Base-by-base conservation (phyloP, 2,113 vertebrate species). In the Centropristis striata region DNA sequence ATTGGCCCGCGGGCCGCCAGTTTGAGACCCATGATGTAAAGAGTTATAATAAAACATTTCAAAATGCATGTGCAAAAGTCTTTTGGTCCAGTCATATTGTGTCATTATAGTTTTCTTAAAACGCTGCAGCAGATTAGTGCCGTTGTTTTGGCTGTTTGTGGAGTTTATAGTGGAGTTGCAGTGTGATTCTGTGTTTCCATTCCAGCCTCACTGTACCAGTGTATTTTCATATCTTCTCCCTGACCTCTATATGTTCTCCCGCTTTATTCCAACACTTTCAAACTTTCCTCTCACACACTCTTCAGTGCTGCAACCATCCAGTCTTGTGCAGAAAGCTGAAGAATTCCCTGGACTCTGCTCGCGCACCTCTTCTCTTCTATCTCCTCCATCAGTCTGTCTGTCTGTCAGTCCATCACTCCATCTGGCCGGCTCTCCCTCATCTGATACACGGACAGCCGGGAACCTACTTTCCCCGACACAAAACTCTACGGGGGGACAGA, bases 401-500 rank as follows among this genome's bases (percentile, higher is more conserved):
- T 67, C 39, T 1, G 44, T 61, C 46, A 10, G 15, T 46, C 65
- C 2, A 1, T 54, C 60, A 0, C n/a, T 69, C 58, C n/a, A 21
- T 66, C 71, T 7, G 64, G 2, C 65, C 23, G 1, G 8, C 50
- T 84, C 68, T 67, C 64, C 39, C 28, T 69, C 69, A 0, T 74
- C 18, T 18, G 58, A 73, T 58, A 41, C 8, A 4, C 2, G 58
- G 79, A 81, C 77, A 75, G 28, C 27, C 9, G 4, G 73, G 60
- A 76, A 71, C 74, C 57, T 49, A 37, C 59, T 73, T 44, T 37
- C 32, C 53, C 39, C 42, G n/a, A 53, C 14, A 58, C 41, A 21
- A 15, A 63, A 51, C 44, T 70, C 77, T 49, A 15, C 5, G 11
- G 81, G 78, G 78, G 81, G 81, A 82, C 78, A 77, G 67, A 86